Evolutionary conservation across 2,888 invertebrate genomes (phyloP).

Genomic region (Cephus spinipes): DNA sequence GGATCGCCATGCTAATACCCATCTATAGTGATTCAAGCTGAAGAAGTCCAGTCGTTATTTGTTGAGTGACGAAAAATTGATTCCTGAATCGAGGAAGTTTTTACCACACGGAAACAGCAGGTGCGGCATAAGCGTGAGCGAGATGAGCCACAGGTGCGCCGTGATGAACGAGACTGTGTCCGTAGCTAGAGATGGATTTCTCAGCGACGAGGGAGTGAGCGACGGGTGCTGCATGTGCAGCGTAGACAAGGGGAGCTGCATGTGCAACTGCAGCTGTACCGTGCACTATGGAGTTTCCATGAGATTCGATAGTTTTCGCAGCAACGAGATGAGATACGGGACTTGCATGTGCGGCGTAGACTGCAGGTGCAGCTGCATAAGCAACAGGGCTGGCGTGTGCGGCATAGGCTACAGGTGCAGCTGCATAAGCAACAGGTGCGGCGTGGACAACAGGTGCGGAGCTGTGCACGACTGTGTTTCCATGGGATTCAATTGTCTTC

Average conservation of each 20-base stretch:
- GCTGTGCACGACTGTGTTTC: conserved; percentile 64
- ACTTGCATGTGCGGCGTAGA: conserved; percentile 62
- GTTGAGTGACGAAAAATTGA: not conserved
- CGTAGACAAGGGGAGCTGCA: conserved; percentile 59
- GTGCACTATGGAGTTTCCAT: conserved; percentile 48
- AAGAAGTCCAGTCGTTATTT: no score
- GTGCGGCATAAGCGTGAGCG: conserved; percentile 32
- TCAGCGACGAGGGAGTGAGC: conserved; percentile 28
- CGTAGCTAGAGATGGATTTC: conserved; percentile 32
- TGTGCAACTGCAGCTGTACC: conserved; percentile 9
- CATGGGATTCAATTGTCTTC: conserved; percentile 53
- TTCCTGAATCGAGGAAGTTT: no score
- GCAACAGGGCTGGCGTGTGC: conserved; percentile 29
- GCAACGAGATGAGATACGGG: conserved; percentile 34
- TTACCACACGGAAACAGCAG: conserved; percentile 23
- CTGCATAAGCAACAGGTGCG: conserved; percentile 37
- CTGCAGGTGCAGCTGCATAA: conserved; percentile 50
- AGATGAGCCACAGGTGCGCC: conserved; percentile 28
- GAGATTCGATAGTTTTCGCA: conserved; percentile 45
- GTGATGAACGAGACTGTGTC: conserved; percentile 35
- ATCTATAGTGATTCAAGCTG: no score
- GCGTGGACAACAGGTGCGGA: conserved; percentile 45
- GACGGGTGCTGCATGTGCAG: conserved; percentile 54
- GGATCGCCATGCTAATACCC: no score
- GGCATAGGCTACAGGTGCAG: conserved; percentile 29